phyloP scores from a whole-genome alignment of 1,140 invertebrate genomes.

The Drosophila paulistorum region DNA sequence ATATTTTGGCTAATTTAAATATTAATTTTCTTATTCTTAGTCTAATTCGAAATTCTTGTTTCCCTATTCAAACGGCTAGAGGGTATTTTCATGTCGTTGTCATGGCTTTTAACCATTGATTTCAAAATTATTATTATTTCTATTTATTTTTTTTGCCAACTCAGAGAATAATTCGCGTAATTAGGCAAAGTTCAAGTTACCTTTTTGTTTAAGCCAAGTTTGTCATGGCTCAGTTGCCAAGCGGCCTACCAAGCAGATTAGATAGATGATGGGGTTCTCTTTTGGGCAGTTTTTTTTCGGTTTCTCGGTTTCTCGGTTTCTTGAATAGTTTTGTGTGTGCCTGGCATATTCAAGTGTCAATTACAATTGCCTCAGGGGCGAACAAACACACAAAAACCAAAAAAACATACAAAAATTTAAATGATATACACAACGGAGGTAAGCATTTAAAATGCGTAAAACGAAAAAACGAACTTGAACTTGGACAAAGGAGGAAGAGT shows the following conservation, averaged over 20 bases:
- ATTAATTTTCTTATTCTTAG: no score
- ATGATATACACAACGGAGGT: conserved; percentile 56
- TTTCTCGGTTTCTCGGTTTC: background rate
- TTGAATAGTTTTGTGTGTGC: conserved; percentile 28
- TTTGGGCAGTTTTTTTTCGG: conserved; percentile 12
- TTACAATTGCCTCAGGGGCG: conserved; percentile 58
- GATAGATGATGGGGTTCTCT: conserved; percentile 17
- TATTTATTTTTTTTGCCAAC: conserved; percentile 46
- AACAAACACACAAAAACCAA: conserved; percentile 3
- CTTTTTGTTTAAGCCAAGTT: conserved; percentile 49
- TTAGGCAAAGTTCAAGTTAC: conserved; percentile 67
- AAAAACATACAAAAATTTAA: conserved; percentile 35
- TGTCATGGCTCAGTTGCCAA: conserved; percentile 73
- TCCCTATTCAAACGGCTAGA: no score
- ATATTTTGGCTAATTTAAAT: no score
- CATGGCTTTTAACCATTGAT: background rate
- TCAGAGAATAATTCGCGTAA: conserved; percentile 66
- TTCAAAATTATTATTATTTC: background rate
- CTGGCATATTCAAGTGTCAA: conserved; percentile 66
- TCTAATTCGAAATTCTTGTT: no score
- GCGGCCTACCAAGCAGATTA: conserved; percentile 27
- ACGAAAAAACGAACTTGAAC: conserved; percentile 66
- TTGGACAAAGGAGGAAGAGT: conserved; percentile 62
- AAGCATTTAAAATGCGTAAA: conserved; percentile 69
- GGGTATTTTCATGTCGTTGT: background rate